Evolutionary conservation across 2,113 vertebrate genomes (phyloP), one percentile per base, ranked within the genome.

Genomic region (Athene noctua): DNA sequence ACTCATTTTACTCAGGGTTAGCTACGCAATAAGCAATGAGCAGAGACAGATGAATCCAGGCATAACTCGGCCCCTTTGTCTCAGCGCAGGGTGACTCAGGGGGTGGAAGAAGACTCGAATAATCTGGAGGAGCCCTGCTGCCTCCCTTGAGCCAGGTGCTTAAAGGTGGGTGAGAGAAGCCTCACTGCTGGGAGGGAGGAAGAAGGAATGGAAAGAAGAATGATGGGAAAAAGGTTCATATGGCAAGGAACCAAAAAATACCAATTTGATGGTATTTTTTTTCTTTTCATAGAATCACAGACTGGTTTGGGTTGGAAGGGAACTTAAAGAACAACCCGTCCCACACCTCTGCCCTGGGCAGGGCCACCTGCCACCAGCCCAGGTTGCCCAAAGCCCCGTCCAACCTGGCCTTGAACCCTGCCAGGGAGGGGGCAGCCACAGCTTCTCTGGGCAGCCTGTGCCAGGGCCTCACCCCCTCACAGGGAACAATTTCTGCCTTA

Each of bases 251-350:
- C 9, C 40, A 40, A 40, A 40, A 40, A 40, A 40, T 40, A 40
- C 40, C 40, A 10, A 40, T 40, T 40, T n/a, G 11, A 5, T 17
- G 23, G 15, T 54, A 17, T 15, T 21, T 27, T 17, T 23, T 13
- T 29, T 40, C 7, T 63, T 38, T 52, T 38, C 21, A 27, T 7
- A 63, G 38, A 63, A 34, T 40, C n/a, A 18, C 7, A 19, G 19
- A n/a, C 21, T 5, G 7, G 38, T n/a, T 80, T 21, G 11, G 12
- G 44, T 12, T 6, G 30, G 72, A 44, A 55, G 9, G 32, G 32
- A 55, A 5, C 5, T 17, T 7, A 23, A 22, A n/a, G 34, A 4
- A 4, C 42, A 7, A 1, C 40, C 4, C 0, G 30, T 27, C 9
- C 72, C 14, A 18, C 5, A 13, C 19, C 38, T 18, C n/a, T 52